Evolutionary conservation across 2,888 invertebrate species (phyloP), one percentile per base, ranked within the genome.

Genomic region (Pogonocherus hispidulus): DNA sequence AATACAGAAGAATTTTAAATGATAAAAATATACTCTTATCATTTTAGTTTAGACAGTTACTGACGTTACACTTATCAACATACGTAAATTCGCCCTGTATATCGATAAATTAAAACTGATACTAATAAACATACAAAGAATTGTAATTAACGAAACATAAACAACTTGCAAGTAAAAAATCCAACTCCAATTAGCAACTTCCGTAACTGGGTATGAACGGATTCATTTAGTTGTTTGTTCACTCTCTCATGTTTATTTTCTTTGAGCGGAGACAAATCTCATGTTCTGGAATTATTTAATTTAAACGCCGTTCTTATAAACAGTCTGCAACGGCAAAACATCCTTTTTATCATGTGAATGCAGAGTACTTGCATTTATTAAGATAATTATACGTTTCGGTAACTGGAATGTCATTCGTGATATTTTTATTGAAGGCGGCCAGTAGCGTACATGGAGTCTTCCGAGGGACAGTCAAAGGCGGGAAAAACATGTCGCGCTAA

Each of bases 311-410:
- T 4, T 14, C 1, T 3, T 9, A 16, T n/a, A 41, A 9, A 41
- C 11, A 9, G 32, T 32, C 32, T 32, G 8, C 32, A 32, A 32
- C 41, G 41, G 16, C 41, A 14, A 41, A 16, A n/a, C 41, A n/a
- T 41, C 41, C 41, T 41, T 41, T 41, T 41, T 41, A 41, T 2
- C 41, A 6, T 14, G n/a, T 14, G 16, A 4, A 41, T 16, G 41
- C 41, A 16, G 14, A 41, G 41, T 16, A 41, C 41, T 41, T 41
- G 41, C 5, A n/a, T 14, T 41, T 16, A 16, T 41, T 41, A 41
- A 41, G 41, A 41, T 41, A 41, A 41, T 41, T 41, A 41, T 16
- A 41, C 41, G 41, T 41, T 41, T 41, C 16, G 41, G 16, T 41
- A 14, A 41, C 2, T 11, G 32, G 32, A 32, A 32, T 32, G 32